Base-by-base conservation (phyloP, 2,797 vertebrate species). In the Chromis chromis region DNA sequence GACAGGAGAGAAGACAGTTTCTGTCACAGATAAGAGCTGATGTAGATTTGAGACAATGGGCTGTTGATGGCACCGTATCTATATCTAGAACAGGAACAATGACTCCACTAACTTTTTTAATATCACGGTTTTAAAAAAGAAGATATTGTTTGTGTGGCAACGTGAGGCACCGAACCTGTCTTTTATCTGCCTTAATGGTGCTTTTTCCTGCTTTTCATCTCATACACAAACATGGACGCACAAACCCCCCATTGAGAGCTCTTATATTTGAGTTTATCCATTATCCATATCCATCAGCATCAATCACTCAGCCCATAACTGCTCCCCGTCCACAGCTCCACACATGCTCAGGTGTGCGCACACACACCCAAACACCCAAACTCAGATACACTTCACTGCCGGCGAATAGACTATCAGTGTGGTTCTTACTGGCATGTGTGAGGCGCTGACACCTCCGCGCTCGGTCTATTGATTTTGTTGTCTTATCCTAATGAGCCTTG, bases 391-490 rank as follows among this genome's bases (percentile, higher is more conserved):
- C 86, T 86, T 21, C 74, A 46, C 56, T 81, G 81, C 65, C 12
- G 3, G 60, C 44, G 63, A 84, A 85, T 64, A 83, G 83, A 76
- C 86, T 76, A 74, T 83, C 84, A 54, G 54, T 79, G 76, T 81
- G 78, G 62, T 74, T 86, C 82, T 91, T 86, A 88, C 81, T 81
- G 77, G 71, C 28, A 22, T 81, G 83, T 84, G 78, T 88, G 79
- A 82, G 81, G 76, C 31, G 25, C 82, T 86, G 87, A 88, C 91
- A 92, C 86, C 76, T 85, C 82, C 36, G 52, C 9, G 52, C 86
- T 65, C 14, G 59, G 7, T 85, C 88, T 90, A 92, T 93, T 89
- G 92, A 93, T 93, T 92, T 89, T 77, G 85, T 92, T 91, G 91
- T 89, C 88, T 89, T 86, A 81, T 84, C 87, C 86, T 91, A 92